A percentile compares a stretch with the other conserved stretches of the same genome.
Conservation (phyloP, 2,888 invertebrate genomes). For the Alcis repandata region DNA sequence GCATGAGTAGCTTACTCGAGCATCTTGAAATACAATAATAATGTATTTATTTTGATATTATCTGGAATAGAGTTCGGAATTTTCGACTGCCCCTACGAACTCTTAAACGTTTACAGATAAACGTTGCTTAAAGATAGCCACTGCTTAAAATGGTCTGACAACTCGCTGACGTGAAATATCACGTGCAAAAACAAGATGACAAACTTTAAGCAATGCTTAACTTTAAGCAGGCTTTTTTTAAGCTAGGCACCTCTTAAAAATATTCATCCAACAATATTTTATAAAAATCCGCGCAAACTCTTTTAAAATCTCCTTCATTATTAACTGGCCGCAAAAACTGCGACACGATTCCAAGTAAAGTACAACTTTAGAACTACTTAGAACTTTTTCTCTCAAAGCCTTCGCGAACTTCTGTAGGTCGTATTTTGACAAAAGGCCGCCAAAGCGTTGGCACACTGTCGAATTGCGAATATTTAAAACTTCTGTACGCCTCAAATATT, state of each 20-base stretch:
- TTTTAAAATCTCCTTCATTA: conserved; percentile 26
- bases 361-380: conserved; percentile 35
- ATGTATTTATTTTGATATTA: neutral
- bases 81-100: too few species aligned
- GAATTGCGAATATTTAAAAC: neutral
- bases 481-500: too few species aligned
- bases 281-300: neutral
- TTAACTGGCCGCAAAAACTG: conserved; percentile 30
- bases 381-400: conserved; percentile 35
- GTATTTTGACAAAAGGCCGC: conserved; percentile 35
- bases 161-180: too few species aligned
- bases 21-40: conserved; percentile 7
- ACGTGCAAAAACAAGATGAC: too few species aligned
- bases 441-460: conserved; percentile 10
- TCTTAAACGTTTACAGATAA: too few species aligned
- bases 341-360: conserved; percentile 25
- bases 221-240: too few species aligned
- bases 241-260: too few species aligned
- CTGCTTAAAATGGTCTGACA: too few species aligned
- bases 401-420: conserved; percentile 27
- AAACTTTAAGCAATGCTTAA: too few species aligned
- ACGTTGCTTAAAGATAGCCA: too few species aligned
- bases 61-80: neutral
- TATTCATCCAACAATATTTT: neutral
- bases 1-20: conserved; percentile 3